Evolutionary conservation across 2,113 vertebrate species (phyloP).

Genomic region (Hassar affinis): DNA sequence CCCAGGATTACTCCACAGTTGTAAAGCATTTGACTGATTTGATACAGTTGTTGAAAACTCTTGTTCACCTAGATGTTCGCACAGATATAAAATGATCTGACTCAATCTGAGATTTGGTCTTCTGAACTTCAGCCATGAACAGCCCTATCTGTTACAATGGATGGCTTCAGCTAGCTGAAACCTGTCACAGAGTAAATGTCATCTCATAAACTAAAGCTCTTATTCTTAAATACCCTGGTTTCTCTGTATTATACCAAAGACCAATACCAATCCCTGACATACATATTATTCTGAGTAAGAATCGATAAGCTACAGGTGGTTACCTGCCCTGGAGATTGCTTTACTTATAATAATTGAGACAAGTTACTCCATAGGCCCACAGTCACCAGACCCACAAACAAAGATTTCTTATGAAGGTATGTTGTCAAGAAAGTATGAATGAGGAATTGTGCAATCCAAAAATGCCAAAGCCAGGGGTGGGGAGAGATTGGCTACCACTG

Average conservation of each 20-base stretch:
- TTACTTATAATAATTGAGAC: background rate
- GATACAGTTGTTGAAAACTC: background rate
- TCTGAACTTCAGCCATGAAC: background rate
- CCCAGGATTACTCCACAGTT: background rate
- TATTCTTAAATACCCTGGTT: background rate
- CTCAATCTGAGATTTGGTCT: background rate
- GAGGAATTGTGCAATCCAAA: background rate
- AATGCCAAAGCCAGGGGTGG: background rate
- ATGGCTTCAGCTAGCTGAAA: background rate
- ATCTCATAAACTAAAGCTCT: background rate
- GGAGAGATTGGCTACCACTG: background rate
- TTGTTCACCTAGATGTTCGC: background rate
- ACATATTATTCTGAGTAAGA: background rate
- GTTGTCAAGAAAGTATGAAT: background rate
- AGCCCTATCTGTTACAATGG: background rate
- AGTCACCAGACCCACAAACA: background rate
- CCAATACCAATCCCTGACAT: background rate
- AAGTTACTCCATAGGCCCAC: background rate
- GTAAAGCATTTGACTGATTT: background rate
- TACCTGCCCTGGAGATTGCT: background rate
- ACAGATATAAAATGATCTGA: background rate
- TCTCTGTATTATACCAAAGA: background rate
- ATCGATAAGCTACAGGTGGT: background rate
- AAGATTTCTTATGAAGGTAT: background rate
- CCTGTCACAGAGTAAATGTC: background rate